Evolutionary conservation across 30 jellyfish, hydroid and myxozoan species (phyloP).

Genomic region (Pseudorhiza aurosa): DNA sequence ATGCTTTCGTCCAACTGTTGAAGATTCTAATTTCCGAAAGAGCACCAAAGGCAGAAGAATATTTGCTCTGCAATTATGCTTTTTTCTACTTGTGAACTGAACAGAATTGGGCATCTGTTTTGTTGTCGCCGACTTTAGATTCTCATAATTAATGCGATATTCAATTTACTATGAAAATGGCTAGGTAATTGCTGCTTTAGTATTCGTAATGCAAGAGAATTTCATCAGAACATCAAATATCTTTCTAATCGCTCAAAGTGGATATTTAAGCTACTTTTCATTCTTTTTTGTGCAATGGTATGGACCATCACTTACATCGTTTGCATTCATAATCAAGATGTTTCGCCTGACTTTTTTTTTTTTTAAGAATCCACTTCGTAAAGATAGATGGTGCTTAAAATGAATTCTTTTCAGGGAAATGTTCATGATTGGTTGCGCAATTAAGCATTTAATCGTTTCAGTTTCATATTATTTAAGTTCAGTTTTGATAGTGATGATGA

Average conservation of each 20-base stretch:
- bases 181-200: background rate
- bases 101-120: background rate
- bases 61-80: background rate
- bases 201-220: background rate
- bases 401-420: no score
- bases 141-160: background rate
- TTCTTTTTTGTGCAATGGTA: no score
- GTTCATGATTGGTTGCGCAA: no score
- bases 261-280: background rate
- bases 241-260: background rate
- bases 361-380: no score
- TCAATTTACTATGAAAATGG: background rate
- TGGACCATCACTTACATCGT: no score
- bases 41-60: background rate
- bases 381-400: no score
- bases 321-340: no score
- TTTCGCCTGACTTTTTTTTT: no score
- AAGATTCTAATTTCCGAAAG: background rate
- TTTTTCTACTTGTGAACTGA: background rate
- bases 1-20: background rate
- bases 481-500: no score
- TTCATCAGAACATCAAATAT: background rate
- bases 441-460: no score
- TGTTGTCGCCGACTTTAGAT: background rate
- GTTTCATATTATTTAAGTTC: no score